Base-by-base conservation (phyloP, 2,888 invertebrate species). In the Ischnura elegans region DNA sequence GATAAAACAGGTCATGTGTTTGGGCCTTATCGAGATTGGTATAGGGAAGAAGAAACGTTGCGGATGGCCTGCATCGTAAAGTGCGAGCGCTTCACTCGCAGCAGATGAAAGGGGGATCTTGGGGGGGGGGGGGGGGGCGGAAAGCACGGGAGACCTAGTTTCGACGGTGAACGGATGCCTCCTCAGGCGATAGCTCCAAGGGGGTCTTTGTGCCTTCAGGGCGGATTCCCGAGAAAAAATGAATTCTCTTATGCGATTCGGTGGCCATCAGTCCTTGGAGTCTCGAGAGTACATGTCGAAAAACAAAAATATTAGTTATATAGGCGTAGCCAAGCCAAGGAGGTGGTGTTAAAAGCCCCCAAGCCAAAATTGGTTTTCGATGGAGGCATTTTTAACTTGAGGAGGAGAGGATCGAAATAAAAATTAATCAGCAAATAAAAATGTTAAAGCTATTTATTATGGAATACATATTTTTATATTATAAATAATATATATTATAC, bases 1-100 rank as follows among this genome's bases (percentile, higher is more conserved):
- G 76, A 76, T 76, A 76, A 76, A 76, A 76, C 76, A 76, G 76
- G 76, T 76, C 76, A 76, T 76, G 36, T 29, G 76, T 76, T 76
- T 76, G 36, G 76, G 13, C 36, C 76, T 76, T 76, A 76, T 76
- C 36, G 76, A 76, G 76, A 76, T 76, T 76, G 36, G 76, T 76
- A 76, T 76, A 76, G 36, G 36, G 76, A 76, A 36, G 76, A 76
- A 76, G 76, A 76, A 36, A 36, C 36, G 13, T 36, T 36, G 76
- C 29, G 76, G 76, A 76, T 76, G 76, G 10, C 36, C 76, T 36
- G 76, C 76, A 76, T 76, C 76, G 76, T 76, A 76, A 76, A 76
- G 76, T 76, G 76, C 76, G 76, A 76, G 36, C 36, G 36, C 36
- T 76, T 36, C 76, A 76, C 76, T 76, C 76, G 36, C 76, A 76